Evolutionary conservation across 2,888 invertebrate genomes (phyloP).

Genomic region (Vanessa cardui): DNA sequence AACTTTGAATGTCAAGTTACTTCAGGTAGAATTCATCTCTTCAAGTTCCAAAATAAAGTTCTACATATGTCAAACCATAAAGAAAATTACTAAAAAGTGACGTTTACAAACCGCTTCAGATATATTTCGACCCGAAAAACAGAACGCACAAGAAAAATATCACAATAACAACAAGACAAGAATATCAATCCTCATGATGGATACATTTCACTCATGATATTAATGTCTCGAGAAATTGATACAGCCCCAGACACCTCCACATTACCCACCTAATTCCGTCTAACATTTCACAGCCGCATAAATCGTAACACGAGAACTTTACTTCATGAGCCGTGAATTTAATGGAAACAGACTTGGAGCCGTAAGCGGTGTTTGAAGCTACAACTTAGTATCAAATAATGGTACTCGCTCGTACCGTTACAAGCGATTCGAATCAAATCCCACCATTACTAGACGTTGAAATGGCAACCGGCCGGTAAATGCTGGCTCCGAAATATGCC

Average conservation of each 20-base stretch:
- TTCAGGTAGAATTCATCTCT: too few relatives aligned
- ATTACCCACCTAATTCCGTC: constrained; percentile 6
- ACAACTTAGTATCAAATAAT: background rate
- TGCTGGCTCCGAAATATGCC: too few relatives aligned
- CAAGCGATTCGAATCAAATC: too few relatives aligned
- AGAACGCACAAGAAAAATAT: background rate
- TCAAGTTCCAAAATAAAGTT: too few relatives aligned
- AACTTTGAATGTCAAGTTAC: too few relatives aligned
- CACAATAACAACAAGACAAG: background rate
- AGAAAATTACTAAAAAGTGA: too few relatives aligned
- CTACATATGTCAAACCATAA: too few relatives aligned
- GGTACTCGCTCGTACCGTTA: too few relatives aligned
- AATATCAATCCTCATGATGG: constrained; percentile 4
- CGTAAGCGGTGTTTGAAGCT: constrained; percentile 1
- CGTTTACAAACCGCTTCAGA: too few relatives aligned
- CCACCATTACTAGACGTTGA: too few relatives aligned
- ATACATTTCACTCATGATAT: background rate
- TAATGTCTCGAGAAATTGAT: background rate
- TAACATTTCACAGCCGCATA: constrained; percentile 3
- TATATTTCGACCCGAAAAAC: too few relatives aligned
- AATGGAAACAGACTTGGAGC: background rate
- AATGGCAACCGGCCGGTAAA: too few relatives aligned
- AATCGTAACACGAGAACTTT: constrained; percentile 4
- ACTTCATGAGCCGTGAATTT: constrained; percentile 3
- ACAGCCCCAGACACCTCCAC: background rate